Base-by-base conservation (phyloP, 2,113 vertebrate genomes). In the Rhinolophus sinicus region DNA sequence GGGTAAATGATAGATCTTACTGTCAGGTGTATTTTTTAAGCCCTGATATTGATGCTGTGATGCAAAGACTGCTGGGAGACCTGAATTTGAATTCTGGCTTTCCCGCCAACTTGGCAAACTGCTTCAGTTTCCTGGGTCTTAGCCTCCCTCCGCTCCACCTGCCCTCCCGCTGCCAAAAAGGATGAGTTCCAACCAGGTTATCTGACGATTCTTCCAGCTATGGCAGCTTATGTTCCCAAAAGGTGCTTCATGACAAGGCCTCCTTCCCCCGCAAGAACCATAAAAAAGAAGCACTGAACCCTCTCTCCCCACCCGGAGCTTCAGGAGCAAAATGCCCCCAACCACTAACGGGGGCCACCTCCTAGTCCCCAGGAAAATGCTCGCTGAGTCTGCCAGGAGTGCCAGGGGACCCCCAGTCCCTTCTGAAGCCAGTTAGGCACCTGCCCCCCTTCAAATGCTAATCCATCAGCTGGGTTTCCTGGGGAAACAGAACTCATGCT, bases 401-500 rank as follows among this genome's bases (percentile, higher is more conserved):
- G 24, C 56, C 72, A 50, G 58, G 28, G 3, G 11, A 24, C 67
- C n/a, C 54, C 65, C 1, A 35, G 28, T 38, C 69, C 8, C 26
- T 38, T 58, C 65, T 0, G 9, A 82, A 64, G 72, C 76, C 76
- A 64, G 28, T 67, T 72, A 38, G 2, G 2, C 2, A 22, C 24
- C 62, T 10, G 4, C 6, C 60, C 50, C 77, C 2, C 91, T 64
- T 56, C 76, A 56, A 21, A 38, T 44, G 47, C 33, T 93, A 35
- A 97, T 67, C n/a, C 90, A 69, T 50, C 88, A 93, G 60, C 70
- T 0, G 1, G 44, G 19, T 75, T 93, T 97, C 94, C 87, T 65
- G 69, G 93, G 93, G 87, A 81, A 96, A 75, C 16, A 77, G 10
- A 87, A 92, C 83, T 88, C 52, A 28, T 26, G 80, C 40, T 93